A percentile compares a stretch with the other conserved stretches of the same genome.
Evolutionary conservation across 2,113 vertebrate genomes (phyloP).

Genomic region (Acanthisitta chloris): DNA sequence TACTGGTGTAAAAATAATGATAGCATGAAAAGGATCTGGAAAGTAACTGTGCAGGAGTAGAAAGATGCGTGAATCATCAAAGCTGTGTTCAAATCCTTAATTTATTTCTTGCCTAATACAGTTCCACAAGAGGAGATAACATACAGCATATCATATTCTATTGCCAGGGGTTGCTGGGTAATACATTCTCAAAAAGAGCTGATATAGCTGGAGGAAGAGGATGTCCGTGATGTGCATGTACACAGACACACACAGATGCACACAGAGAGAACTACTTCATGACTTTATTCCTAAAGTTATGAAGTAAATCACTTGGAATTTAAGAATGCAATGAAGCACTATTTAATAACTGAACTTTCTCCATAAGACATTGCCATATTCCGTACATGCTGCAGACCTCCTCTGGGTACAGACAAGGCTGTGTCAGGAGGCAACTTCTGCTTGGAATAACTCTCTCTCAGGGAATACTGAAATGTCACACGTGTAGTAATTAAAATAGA

Average conservation of each 20-base stretch:
- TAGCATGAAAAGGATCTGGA: background rate
- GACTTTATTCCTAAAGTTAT: background rate
- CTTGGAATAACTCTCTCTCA: background rate
- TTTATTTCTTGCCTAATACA: background rate
- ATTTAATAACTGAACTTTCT: background rate
- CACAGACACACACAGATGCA: background rate
- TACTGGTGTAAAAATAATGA: background rate
- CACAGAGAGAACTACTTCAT: background rate
- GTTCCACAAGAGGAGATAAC: background rate
- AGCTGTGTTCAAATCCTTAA: background rate
- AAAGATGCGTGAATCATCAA: background rate
- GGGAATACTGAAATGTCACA: background rate
- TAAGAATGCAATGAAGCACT: background rate
- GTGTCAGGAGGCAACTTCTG: background rate
- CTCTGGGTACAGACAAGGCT: background rate
- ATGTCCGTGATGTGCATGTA: accelerated
- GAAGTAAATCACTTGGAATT: background rate
- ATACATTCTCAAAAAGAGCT: background rate
- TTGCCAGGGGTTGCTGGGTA: background rate
- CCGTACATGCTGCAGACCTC: background rate
- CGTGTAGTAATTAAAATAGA: background rate
- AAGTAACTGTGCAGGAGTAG: background rate
- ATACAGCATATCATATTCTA: background rate
- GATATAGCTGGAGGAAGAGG: background rate
- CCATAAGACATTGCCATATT: background rate